A percentile compares a stretch with the other conserved stretches of the same genome.
These are phyloP conservation scores for Scaptomyza hsui DNA, from an alignment of 1,140 invertebrate genomes.

Conservation along the genomic window DNA sequence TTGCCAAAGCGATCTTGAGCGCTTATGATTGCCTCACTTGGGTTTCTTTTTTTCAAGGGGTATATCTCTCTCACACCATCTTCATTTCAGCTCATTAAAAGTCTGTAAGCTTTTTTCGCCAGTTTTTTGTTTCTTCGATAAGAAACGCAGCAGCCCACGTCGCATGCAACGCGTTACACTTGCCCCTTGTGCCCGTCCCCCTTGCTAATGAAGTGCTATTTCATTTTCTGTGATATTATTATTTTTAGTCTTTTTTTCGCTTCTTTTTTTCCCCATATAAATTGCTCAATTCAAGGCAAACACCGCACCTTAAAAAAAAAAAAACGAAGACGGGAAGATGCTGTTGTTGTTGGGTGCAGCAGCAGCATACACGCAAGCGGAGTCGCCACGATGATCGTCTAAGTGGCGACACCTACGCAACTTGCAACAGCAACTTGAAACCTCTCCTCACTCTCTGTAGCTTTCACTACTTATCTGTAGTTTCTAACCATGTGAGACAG, in stretches of 20 bases:
- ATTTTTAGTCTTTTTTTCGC: constrained; percentile 30
- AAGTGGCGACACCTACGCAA: constrained; percentile 42
- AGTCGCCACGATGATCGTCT: constrained; percentile 18
- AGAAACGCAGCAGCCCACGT: constrained; percentile 47
- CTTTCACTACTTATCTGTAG: constrained; percentile 19
- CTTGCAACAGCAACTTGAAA: constrained; percentile 15
- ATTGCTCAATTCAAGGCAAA: constrained; percentile 74
- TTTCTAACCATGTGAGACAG: constrained; percentile 26
- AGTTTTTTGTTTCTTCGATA: constrained; percentile 33
- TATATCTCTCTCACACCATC: constrained; percentile 58
- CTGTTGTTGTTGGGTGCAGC: constrained; percentile 47
- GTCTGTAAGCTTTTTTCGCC: constrained; percentile 56
- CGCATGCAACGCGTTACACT: constrained; percentile 13
- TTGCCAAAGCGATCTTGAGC: constrained; percentile 35
- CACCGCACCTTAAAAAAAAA: constrained; percentile 67
- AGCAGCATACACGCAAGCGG: constrained; percentile 23
- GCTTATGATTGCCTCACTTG: constrained; percentile 45
- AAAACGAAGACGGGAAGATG: constrained; percentile 31
- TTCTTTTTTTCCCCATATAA: constrained; percentile 46
- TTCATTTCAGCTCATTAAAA: constrained; percentile 70
- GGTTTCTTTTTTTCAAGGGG: constrained; percentile 3
- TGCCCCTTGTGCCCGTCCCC: constrained; percentile 2
- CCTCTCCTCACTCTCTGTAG: not conserved
- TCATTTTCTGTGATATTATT: constrained; percentile 43
- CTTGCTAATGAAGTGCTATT: constrained; percentile 75